Percentiles rank a stretch among this genome's conserved stretches.
Evolutionary conservation across 2,797 vertebrate species (phyloP).

Genomic region (Centroberyx gerrardi): DNA sequence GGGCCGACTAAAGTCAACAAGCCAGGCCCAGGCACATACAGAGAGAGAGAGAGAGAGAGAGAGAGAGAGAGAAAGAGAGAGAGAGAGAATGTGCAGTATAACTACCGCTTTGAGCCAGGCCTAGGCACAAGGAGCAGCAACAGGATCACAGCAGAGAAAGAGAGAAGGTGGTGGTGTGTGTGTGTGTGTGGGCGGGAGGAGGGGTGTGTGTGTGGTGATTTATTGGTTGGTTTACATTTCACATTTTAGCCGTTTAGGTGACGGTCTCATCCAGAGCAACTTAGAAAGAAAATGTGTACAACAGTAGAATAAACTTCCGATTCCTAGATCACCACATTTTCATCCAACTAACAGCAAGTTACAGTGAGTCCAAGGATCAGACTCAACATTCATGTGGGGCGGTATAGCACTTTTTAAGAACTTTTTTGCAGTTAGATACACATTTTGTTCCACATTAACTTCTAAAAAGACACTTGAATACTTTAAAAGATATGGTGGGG

Average conservation of each 20-base stretch:
- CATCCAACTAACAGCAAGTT: background rate
- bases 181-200: no score
- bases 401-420: background rate
- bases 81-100: background rate
- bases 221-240: no score
- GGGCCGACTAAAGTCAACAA: slow-evolving; percentile 83
- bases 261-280: no score
- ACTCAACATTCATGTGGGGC: slow-evolving; percentile 1
- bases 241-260: no score
- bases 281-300: background rate
- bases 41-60: slow-evolving; percentile 9
- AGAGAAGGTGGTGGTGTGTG: background rate
- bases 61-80: background rate
- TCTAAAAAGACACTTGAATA: no score
- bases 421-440: slow-evolving; percentile 11
- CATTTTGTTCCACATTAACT: background rate
- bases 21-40: slow-evolving; percentile 74
- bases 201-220: no score
- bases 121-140: slow-evolving; percentile 65
- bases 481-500: background rate
- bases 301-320: background rate
- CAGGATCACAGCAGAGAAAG: slow-evolving; percentile 39
- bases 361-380: background rate
- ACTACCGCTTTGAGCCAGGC: slow-evolving; percentile 49
- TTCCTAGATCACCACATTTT: background rate